Evolutionary conservation across 1,140 invertebrate genomes (phyloP).

Genomic region (Aphaenogaster ashmeadi): DNA sequence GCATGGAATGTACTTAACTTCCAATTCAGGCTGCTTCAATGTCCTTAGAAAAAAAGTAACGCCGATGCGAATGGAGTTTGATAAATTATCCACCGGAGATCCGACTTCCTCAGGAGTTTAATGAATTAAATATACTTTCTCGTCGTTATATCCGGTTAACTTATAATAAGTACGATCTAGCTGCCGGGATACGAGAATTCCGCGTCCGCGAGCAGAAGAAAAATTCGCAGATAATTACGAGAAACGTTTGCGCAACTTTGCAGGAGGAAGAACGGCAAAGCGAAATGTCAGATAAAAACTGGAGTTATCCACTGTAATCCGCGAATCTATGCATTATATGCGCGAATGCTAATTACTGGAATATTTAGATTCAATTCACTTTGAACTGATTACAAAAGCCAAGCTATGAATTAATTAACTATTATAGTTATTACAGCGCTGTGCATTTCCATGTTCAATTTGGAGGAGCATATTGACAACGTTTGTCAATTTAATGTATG

Average conservation of each 20-base stretch:
- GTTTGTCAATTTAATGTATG: background rate
- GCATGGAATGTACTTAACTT: constrained; percentile 39
- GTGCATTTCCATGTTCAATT: constrained; percentile 9
- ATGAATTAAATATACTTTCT: constrained; percentile 61
- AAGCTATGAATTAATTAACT: constrained; percentile 35
- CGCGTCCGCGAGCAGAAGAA: constrained; percentile 45
- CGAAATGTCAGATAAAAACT: constrained; percentile 39
- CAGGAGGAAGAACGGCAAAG: constrained; percentile 27
- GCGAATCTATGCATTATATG: constrained; percentile 13
- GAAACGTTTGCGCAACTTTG: constrained; percentile 47
- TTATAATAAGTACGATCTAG: constrained; percentile 49
- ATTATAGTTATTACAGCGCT: background rate
- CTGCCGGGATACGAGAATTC: constrained; percentile 19
- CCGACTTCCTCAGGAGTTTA: constrained; percentile 49
- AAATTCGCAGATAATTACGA: constrained; percentile 60
- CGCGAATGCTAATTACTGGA: constrained; percentile 29
- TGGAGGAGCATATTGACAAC: background rate
- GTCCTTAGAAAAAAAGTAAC: constrained; percentile 9
- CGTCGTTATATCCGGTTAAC: constrained; percentile 61
- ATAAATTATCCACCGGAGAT: constrained; percentile 64
- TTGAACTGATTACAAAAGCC: constrained; percentile 31
- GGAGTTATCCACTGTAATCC: background rate
- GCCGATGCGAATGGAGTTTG: constrained; percentile 47
- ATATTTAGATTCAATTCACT: constrained; percentile 33
- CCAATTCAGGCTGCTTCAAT: constrained; percentile 33